These are phyloP conservation scores for Meteorus sp. DNA, from an alignment of 1,140 invertebrate species.

Conservation along the genomic window DNA sequence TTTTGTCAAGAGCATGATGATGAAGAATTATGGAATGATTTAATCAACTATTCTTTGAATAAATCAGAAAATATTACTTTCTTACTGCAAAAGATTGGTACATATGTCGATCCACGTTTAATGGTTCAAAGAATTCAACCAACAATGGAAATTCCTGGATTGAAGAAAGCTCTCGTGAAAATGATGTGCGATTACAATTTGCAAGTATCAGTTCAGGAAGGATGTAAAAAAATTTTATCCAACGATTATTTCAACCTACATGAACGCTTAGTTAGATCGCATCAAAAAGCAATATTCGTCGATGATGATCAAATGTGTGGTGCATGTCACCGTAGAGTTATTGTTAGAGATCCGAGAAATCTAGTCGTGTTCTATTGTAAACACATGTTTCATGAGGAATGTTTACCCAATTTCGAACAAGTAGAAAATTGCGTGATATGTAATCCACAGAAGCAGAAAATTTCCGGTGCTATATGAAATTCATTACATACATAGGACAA, in stretches of 20 bases:
- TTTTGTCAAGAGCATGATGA: slow-evolving; percentile 98
- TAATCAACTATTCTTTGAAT: slow-evolving; percentile 86
- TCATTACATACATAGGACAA: too few relatives aligned
- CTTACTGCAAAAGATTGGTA: slow-evolving; percentile 79
- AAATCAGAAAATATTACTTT: slow-evolving; percentile 83
- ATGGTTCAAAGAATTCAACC: slow-evolving; percentile 84
- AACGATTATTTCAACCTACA: slow-evolving; percentile 89
- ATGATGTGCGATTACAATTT: slow-evolving; percentile 95
- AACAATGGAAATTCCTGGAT: slow-evolving; percentile 82
- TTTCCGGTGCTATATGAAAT: neutral
- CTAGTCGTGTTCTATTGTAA: slow-evolving; percentile 85
- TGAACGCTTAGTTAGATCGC: slow-evolving; percentile 75
- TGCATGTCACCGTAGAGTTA: slow-evolving; percentile 73
- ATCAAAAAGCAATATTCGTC: slow-evolving; percentile 75
- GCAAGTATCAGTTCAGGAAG: slow-evolving; percentile 87
- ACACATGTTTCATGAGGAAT: slow-evolving; percentile 87
- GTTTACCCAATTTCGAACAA: slow-evolving; percentile 64
- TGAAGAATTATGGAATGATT: slow-evolving; percentile 89
- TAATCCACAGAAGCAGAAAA: slow-evolving; percentile 57
- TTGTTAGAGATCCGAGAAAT: slow-evolving; percentile 71
- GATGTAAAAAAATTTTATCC: slow-evolving; percentile 84
- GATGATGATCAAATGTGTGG: slow-evolving; percentile 75
- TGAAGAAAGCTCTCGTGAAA: slow-evolving; percentile 90
- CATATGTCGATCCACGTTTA: slow-evolving; percentile 87
- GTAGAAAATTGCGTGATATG: slow-evolving; percentile 65